Evolutionary conservation across 2,113 vertebrate species (phyloP), one percentile per base, ranked within the genome.

Genomic region (Sarotherodon lohbergeri): DNA sequence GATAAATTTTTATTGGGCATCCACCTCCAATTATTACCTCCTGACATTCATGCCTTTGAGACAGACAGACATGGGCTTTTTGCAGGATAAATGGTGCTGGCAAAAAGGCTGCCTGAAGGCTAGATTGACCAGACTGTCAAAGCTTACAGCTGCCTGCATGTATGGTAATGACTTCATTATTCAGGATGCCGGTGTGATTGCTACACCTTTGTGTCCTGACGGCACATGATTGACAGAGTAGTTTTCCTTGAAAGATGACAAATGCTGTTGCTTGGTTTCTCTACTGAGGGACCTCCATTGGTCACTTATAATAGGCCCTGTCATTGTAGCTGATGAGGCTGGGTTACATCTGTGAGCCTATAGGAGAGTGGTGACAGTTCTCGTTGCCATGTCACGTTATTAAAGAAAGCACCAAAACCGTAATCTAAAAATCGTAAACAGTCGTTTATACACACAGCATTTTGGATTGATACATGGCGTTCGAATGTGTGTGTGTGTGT

Each of bases 121-220:
- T 88, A 92, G 92, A 96, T 96, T 96, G 95, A 94, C 91, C 94
- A 94, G 94, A 96, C 96, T 97, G 96, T 97, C 96, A 96, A 46
- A 76, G 71, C 97, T 96, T 96, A 95, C 95, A 95, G 95, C 96
- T 89, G 95, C 94, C 88, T 95, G 90, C 92, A 9, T 86, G 88
- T 93, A 94, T 93, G 92, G 90, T 96, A 97, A 97, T 96, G 94
- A 93, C 95, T 97, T 96, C 95, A 96, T 97, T 97, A 97, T 96
- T 96, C 94, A 95, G 95, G 90, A 93, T 91, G 90, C 89, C 80
- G 94, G 88, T 90, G 7, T 32, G 80, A 92, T 84, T 56, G 81
- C 82, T 80, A 27, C 76, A 59, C 87, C 57, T 88, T 91, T 90
- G 41, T 86, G 52, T 83, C 87, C 85, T 78, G 80, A 87, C 86